A percentile compares a stretch with the other conserved stretches of the same genome.
These are phyloP conservation scores for Gavia stellata DNA, from an alignment of 2,113 vertebrate species.

Conservation along the genomic window DNA sequence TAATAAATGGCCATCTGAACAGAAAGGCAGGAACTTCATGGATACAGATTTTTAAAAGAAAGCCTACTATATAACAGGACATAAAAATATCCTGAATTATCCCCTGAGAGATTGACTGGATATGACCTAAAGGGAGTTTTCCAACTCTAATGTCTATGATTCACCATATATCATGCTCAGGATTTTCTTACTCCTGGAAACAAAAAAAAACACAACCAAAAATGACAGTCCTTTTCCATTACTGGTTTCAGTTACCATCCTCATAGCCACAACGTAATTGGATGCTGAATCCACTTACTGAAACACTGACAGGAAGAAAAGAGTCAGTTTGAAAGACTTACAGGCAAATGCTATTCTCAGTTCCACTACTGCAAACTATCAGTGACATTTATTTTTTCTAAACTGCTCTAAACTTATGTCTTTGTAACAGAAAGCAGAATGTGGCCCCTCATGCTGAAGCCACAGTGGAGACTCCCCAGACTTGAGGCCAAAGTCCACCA, in stretches of 20 bases:
- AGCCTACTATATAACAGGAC: background rate
- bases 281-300: background rate
- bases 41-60: background rate
- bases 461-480: background rate
- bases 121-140: conserved; percentile 31
- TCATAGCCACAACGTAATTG: conserved; percentile 12
- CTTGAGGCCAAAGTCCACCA: background rate
- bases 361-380: background rate
- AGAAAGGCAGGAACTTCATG: background rate
- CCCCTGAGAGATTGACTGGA: background rate
- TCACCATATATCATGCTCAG: background rate
- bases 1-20: background rate
- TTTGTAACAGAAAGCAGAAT: background rate
- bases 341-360: background rate
- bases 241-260: background rate
- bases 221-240: conserved; percentile 47
- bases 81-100: conserved; percentile 29
- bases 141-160: conserved; percentile 1
- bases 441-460: background rate
- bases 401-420: background rate
- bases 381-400: background rate
- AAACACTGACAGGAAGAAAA: conserved; percentile 1
- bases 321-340: background rate
- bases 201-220: background rate
- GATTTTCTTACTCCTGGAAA: conserved; percentile 14